phyloP scores from a whole-genome alignment of 2,113 vertebrate species.

The Hoplias malabaricus region DNA sequence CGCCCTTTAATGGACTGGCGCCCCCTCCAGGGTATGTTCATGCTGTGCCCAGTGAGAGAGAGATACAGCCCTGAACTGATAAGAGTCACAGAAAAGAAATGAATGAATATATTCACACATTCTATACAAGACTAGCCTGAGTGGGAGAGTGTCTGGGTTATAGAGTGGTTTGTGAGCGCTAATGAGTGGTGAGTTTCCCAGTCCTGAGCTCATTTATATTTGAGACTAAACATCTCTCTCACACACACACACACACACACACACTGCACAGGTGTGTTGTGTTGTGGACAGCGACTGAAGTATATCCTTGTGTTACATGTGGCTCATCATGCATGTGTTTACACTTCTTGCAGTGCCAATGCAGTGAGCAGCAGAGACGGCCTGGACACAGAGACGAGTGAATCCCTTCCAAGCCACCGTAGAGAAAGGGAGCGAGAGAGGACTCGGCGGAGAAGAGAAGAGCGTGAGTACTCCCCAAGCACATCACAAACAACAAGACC shows the following conservation, averaged over 20 bases:
- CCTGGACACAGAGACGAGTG: slow-evolving; percentile 40
- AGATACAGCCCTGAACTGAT: too few species aligned
- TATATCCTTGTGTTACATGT: background rate
- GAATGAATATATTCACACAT: background rate
- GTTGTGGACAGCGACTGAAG: background rate
- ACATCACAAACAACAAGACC: background rate
- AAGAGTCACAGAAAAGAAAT: too few species aligned
- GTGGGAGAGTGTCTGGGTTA: background rate
- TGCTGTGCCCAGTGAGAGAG: too few species aligned
- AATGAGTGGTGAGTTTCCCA: background rate
- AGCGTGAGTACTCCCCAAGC: slow-evolving; percentile 16
- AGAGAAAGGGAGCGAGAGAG: slow-evolving; percentile 40
- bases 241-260: too few species aligned
- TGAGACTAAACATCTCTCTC: background rate
- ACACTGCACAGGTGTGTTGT: background rate
- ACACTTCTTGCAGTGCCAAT: slow-evolving; percentile 25
- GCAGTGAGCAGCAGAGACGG: slow-evolving; percentile 43
- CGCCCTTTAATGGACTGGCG: too few species aligned
- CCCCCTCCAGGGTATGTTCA: too few species aligned
- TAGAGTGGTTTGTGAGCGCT: background rate
- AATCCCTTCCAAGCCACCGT: slow-evolving; percentile 36
- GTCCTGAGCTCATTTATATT: background rate
- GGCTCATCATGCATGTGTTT: background rate
- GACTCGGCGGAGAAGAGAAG: slow-evolving; percentile 39
- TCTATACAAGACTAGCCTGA: background rate